Evolutionary conservation across 2,797 vertebrate species (phyloP).

Genomic region (Danio tinwini): DNA sequence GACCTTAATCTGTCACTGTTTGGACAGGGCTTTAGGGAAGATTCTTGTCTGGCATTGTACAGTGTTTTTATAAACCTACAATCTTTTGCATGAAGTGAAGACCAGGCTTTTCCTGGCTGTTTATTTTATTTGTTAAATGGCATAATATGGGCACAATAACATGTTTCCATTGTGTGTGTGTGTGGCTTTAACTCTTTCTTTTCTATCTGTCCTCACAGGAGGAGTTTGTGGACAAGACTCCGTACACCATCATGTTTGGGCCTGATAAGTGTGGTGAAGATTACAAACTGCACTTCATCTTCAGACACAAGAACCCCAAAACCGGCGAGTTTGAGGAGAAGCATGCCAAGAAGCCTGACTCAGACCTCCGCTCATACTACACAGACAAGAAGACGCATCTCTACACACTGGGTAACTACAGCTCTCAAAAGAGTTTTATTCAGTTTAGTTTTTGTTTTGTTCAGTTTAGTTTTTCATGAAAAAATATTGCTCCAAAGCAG

Average conservation of each 20-base stretch:
- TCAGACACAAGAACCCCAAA: constrained; percentile 96
- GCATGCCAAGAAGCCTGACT: constrained; percentile 92
- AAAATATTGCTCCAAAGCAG: not conserved
- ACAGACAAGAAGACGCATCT: constrained; percentile 98
- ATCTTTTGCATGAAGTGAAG: too few species aligned
- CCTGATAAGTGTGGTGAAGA: constrained; percentile 99
- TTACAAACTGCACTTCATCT: constrained; percentile 98
- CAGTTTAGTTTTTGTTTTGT: not conserved
- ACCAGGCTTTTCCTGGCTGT: too few species aligned
- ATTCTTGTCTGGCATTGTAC: too few species aligned
- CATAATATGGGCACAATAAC: not conserved
- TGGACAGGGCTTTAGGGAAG: too few species aligned
- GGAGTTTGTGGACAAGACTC: constrained; percentile 94
- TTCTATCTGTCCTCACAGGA: constrained; percentile 76
- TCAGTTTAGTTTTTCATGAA: too few species aligned
- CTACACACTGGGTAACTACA: constrained; percentile 86
- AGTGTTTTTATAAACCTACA: too few species aligned
- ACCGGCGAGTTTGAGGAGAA: constrained; percentile 94
- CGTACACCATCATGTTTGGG: constrained; percentile 98
- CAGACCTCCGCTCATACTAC: constrained; percentile 92
- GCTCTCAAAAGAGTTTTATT: not conserved
- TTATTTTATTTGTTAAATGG: not conserved
- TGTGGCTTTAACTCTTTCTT: not conserved
- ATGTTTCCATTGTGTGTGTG: too few species aligned
- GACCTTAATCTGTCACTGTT: too few species aligned